A percentile compares a stretch with the other conserved stretches of the same genome.
Evolutionary conservation across 2,888 invertebrate species (phyloP).

Genomic region (Cheilosia urbana): DNA sequence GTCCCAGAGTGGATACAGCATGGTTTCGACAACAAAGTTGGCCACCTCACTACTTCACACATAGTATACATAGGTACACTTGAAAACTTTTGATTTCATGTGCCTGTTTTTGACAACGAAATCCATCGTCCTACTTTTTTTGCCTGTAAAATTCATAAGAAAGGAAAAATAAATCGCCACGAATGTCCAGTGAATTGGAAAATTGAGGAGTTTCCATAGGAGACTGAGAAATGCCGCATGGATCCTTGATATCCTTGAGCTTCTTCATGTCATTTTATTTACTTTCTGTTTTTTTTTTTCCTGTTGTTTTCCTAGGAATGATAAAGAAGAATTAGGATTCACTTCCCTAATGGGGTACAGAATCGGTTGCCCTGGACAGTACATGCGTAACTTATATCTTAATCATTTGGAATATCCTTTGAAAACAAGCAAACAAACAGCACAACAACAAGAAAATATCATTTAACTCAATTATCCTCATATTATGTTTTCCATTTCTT

Average conservation of each 20-base stretch:
- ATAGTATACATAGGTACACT: constrained; percentile 9
- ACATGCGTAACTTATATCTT: constrained; percentile 49
- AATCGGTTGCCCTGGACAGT: constrained; percentile 72
- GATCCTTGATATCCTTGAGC: constrained; percentile 56
- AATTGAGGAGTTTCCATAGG: constrained; percentile 69
- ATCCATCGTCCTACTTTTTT: constrained; percentile 52
- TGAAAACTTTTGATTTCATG: constrained; percentile 69
- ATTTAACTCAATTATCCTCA: constrained; percentile 72
- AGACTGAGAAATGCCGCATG: constrained; percentile 60
- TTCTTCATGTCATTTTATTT: constrained; percentile 47
- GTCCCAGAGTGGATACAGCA: constrained; percentile 9
- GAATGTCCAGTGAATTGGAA: constrained; percentile 72
- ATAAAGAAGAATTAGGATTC: constrained; percentile 58
- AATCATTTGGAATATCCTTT: constrained; percentile 60
- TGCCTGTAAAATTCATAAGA: constrained; percentile 16
- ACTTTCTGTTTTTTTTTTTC: constrained; percentile 19
- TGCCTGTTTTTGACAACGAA: constrained; percentile 72
- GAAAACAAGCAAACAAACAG: constrained; percentile 54
- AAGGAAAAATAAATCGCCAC: constrained; percentile 39
- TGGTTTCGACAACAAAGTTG: constrained; percentile 26
- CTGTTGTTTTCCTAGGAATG: constrained; percentile 15
- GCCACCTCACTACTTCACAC: constrained; percentile 1
- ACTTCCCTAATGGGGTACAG: constrained; percentile 65
- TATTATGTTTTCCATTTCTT: constrained; percentile 70
- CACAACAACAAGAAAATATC: constrained; percentile 49